Base-by-base conservation (phyloP, 2,888 invertebrate species). In the Anoplius nigerrimus region DNA sequence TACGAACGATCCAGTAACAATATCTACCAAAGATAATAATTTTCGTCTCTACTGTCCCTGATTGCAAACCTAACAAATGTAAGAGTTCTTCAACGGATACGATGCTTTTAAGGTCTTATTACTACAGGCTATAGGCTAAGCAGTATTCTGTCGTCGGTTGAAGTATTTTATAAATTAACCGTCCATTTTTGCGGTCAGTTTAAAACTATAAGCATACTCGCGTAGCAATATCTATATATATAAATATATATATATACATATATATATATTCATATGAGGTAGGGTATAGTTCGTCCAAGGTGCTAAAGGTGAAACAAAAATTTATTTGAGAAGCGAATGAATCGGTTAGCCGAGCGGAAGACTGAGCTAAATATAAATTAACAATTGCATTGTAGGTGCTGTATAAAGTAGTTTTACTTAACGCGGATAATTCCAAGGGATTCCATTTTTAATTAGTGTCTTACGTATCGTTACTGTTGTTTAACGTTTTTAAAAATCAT, bases 11-110 rank as follows among this genome's bases (percentile, higher is more conserved):
- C 63, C 34, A 46, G 67, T 34, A 34, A 67, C 21, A 56, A 66
- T 43, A 45, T 63, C 65, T 75, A 79, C 78, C 78, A 79, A 79
- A 79, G 78, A 79, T 68, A 69, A 65, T 43, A 59, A 52, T 48
- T 62, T 56, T 65, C 24, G 48, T 48, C 16, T 48, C 16, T 48
- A 48, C 20, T n/a, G 11, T 34, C 34, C 34, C 34, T 34, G 34
- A 34, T 34, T 34, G 34, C 34, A 34, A 34, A 34, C 1, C 34
- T 34, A 34, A 34, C 34, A 34, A 34, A 34, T 34, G 6, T 34
- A 34, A 2, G 34, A 34, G 34, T 34, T 34, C 34, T 34, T 34
- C 34, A 34, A 34, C 34, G 34, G 34, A 34, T 34, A 34, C 34
- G n/a, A 24, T 24, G 27, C 16, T 13, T n/a, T 15, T n/a, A 27